phyloP scores from a whole-genome alignment of 1,140 invertebrate genomes.

The Pogonognathellus flavescens region DNA sequence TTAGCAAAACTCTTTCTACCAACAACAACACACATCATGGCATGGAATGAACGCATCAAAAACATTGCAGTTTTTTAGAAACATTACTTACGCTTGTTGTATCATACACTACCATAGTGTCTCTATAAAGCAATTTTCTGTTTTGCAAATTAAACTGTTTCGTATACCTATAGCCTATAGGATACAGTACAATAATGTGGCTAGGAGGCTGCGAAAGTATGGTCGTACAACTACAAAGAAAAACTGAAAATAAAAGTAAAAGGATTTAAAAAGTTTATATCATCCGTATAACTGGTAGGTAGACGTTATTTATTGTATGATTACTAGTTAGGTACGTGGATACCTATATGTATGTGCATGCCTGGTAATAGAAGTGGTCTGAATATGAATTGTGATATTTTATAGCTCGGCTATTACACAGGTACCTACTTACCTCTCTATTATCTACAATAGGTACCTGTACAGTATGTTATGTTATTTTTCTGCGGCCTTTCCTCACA shows the following conservation, averaged over 20 bases:
- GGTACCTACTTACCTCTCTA: no score
- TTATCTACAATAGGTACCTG: no score
- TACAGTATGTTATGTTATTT: background rate
- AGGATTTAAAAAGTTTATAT: background rate
- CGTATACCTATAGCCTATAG: background rate
- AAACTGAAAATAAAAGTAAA: constrained; percentile 32
- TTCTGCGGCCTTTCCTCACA: background rate
- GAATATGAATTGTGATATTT: no score
- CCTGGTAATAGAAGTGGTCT: no score
- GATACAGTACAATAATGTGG: background rate
- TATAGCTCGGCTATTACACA: no score
- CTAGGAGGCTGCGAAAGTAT: background rate
- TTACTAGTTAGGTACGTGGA: no score
- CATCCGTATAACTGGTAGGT: background rate
- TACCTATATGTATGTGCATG: no score
- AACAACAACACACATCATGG: background rate
- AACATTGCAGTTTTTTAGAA: background rate
- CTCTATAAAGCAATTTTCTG: background rate
- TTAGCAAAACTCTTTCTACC: background rate
- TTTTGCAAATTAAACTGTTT: constrained; percentile 8
- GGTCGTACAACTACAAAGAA: background rate
- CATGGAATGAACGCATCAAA: background rate
- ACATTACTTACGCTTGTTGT: background rate
- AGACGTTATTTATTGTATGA: no score
- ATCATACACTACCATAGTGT: background rate